Conservation (phyloP, 2,797 vertebrate genomes). For the Bryconaethiops microstoma region DNA sequence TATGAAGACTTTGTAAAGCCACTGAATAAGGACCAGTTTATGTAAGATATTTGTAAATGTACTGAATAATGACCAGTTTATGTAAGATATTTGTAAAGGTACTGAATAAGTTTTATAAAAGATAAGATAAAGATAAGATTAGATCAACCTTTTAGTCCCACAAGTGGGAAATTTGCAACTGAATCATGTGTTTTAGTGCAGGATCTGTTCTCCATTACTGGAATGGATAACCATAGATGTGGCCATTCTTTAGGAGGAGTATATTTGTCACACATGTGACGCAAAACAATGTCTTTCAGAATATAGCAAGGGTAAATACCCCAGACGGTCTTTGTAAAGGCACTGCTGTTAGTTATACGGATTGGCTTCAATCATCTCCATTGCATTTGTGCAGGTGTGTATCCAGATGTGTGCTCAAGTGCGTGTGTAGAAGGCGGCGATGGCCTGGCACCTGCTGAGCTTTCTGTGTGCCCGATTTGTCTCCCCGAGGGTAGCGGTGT, state of each 20-base stretch:
- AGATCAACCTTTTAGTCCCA: no score
- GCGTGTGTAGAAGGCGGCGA: conserved; percentile 35
- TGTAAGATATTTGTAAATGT: neutral
- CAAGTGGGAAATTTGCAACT: no score
- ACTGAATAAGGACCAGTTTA: neutral
- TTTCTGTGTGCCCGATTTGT: conserved; percentile 41
- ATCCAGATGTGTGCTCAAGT: conserved; percentile 41
- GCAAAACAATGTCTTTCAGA: no score
- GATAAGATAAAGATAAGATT: neutral
- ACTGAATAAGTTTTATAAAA: neutral
- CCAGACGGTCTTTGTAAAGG: neutral
- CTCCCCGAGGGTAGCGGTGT: conserved; percentile 36
- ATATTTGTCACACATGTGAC: no score
- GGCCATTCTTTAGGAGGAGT: no score
- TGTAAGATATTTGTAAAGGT: neutral
- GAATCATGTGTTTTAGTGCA: no score
- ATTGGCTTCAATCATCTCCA: neutral
- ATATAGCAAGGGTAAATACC: no score
- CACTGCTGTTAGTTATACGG: neutral
- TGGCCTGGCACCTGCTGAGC: conserved; percentile 33
- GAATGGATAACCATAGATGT: no score
- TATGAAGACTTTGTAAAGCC: neutral
- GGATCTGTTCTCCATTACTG: no score
- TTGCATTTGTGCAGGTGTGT: conserved; percentile 34
- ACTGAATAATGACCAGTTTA: neutral